These are phyloP conservation scores for Urophycis tenuis DNA, from an alignment of 2,797 vertebrate species.

Conservation along the genomic window DNA sequence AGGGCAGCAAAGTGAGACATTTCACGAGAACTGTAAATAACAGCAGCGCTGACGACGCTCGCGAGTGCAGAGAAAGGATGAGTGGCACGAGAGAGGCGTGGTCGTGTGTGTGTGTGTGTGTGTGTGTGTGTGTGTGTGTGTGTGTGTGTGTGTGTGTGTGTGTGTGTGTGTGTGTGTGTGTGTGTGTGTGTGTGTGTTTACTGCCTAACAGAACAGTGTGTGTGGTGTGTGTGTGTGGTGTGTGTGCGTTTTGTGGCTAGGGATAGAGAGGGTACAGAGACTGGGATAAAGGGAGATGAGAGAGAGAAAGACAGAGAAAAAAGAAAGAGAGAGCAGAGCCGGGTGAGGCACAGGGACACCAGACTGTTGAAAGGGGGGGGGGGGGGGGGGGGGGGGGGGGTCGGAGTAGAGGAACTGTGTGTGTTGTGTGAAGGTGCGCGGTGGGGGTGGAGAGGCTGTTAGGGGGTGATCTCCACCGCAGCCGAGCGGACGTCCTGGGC, in stretches of 20 bases:
- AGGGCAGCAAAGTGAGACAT: conserved; percentile 68
- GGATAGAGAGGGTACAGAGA: not conserved
- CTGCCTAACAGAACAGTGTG: too few species aligned
- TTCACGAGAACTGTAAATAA: conserved; percentile 73
- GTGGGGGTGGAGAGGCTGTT: not conserved
- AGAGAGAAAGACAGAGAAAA: conserved; percentile 12
- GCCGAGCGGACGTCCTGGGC: conserved; percentile 49
- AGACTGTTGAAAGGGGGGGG: not conserved
- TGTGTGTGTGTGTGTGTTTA: too few species aligned
- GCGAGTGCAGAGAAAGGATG: too few species aligned
- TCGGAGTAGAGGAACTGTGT: not conserved
- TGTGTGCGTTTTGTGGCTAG: too few species aligned
- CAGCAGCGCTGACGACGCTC: conserved; percentile 25
- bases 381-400: too few species aligned
- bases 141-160: too few species aligned
- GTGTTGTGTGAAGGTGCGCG: not conserved
- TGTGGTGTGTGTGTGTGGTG: too few species aligned
- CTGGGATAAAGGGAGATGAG: not conserved
- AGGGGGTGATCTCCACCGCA: conserved; percentile 9
- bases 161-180: too few species aligned
- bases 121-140: not conserved
- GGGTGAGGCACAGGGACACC: not conserved
- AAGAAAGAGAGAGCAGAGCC: not conserved
- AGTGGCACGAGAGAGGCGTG: too few species aligned
- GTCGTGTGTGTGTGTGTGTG: not conserved